Percentiles rank a stretch among this genome's conserved stretches.
phyloP scores from a whole-genome alignment of 2,888 invertebrate genomes.

The Hypolimnas misippus region DNA sequence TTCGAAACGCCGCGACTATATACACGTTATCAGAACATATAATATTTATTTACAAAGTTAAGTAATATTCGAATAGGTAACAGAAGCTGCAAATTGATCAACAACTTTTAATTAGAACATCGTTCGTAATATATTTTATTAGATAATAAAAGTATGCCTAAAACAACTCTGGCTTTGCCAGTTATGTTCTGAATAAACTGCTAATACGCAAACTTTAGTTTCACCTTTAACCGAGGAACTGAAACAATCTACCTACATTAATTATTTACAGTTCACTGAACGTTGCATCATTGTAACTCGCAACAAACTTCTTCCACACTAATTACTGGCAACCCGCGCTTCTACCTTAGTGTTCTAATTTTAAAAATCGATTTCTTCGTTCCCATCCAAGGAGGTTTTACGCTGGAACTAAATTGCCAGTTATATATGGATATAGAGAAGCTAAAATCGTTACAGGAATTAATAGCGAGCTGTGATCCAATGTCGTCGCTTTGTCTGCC shows the following conservation, averaged over 20 bases:
- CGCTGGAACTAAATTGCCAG: slow-evolving; percentile 50
- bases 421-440: slow-evolving; percentile 50
- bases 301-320: slow-evolving; percentile 48
- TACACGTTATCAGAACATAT: slow-evolving; percentile 10
- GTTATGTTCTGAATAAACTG: slow-evolving; percentile 13
- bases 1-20: slow-evolving; percentile 24
- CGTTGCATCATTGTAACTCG: slow-evolving; percentile 44
- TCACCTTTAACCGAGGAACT: slow-evolving; percentile 46
- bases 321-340: slow-evolving; percentile 46
- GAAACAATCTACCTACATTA: slow-evolving; percentile 45
- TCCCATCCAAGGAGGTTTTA: slow-evolving; percentile 47
- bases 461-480: slow-evolving; percentile 51
- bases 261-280: slow-evolving; percentile 56
- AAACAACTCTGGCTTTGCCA: slow-evolving; percentile 7
- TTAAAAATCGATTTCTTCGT: slow-evolving; percentile 46
- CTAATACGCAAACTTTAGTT: slow-evolving; percentile 33
- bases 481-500: slow-evolving; percentile 50
- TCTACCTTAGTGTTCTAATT: slow-evolving; percentile 47
- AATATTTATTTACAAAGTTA: slow-evolving; percentile 33
- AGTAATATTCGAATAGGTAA: slow-evolving; percentile 26
- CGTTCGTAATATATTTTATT: not conserved
- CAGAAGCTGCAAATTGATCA: slow-evolving; percentile 6
- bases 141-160: slow-evolving; percentile 1
- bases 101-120: slow-evolving; percentile 16
- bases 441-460: slow-evolving; percentile 54